These are phyloP conservation scores for Petrolisthes cinctipes DNA, from an alignment of 2,888 invertebrate genomes.

Conservation along the genomic window DNA sequence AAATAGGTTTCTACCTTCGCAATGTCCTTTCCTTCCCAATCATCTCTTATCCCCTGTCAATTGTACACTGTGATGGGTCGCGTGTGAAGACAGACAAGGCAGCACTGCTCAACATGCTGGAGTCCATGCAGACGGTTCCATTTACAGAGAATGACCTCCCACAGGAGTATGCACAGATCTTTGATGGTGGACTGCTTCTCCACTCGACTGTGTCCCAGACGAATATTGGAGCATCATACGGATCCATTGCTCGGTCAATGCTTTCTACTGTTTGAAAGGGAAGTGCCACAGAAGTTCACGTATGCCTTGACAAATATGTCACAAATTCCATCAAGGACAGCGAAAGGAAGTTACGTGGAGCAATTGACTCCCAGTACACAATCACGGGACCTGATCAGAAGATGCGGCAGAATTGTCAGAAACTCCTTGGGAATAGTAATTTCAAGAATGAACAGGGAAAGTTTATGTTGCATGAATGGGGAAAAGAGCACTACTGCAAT, in stretches of 20 bases:
- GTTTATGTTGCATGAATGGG: conserved; percentile 2
- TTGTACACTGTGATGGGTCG: conserved; percentile 28
- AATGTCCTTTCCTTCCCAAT: conserved; percentile 1
- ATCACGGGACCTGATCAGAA: no score
- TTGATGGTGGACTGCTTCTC: conserved; percentile 16
- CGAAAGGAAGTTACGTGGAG: no score
- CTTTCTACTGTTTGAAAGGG: no score
- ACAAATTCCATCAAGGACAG: no score
- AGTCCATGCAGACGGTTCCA: not conserved
- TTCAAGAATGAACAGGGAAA: conserved; percentile 11
- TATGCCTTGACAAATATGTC: no score
- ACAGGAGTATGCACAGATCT: conserved; percentile 6
- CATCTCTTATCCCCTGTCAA: conserved; percentile 19
- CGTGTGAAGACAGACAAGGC: conserved; percentile 15
- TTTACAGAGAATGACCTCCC: not conserved
- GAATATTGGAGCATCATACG: no score
- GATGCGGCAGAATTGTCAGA: conserved; percentile 11
- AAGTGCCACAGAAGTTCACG: no score
- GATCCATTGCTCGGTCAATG: no score
- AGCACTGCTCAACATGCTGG: not conserved
- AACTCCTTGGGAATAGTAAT: not conserved
- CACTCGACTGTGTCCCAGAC: no score
- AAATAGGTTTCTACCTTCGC: not conserved
- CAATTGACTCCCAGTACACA: no score
- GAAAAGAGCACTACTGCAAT: no score